These are phyloP conservation scores for Papilio polyxenes DNA, from an alignment of 1,140 invertebrate genomes.

Conservation along the genomic window DNA sequence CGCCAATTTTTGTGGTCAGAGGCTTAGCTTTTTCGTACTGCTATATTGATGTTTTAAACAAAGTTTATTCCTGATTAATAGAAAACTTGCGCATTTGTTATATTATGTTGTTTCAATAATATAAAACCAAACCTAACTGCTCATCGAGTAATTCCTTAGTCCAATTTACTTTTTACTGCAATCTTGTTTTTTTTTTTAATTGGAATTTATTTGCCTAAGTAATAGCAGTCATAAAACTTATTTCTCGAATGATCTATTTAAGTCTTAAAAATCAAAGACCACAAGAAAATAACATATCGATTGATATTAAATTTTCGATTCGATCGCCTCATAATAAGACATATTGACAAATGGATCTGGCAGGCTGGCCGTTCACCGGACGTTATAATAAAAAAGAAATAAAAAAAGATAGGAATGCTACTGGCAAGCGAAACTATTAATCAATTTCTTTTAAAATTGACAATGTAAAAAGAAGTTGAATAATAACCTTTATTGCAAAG, in stretches of 20 bases:
- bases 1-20: background rate
- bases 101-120: too few species aligned
- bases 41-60: too few species aligned
- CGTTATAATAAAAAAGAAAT: conserved; percentile 56
- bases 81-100: too few species aligned
- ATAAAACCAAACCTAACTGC: too few species aligned
- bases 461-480: conserved; percentile 37
- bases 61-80: too few species aligned
- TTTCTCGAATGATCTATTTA: background rate
- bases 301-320: conserved; percentile 72
- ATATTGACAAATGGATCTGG: conserved; percentile 71
- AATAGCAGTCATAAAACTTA: background rate
- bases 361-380: conserved; percentile 61
- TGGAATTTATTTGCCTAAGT: background rate
- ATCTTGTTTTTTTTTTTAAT: too few species aligned
- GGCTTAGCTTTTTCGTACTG: too few species aligned
- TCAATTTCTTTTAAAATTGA: conserved; percentile 60
- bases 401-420: conserved; percentile 57
- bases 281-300: conserved; percentile 56
- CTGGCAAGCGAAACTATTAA: conserved; percentile 66
- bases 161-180: background rate
- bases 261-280: conserved; percentile 28
- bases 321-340: conserved; percentile 66
- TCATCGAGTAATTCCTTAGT: background rate
- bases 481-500: conserved; percentile 22